A percentile compares a stretch with the other conserved stretches of the same genome.
These are phyloP conservation scores for Leiothrix lutea DNA, from an alignment of 2,113 vertebrate genomes.

Conservation along the genomic window DNA sequence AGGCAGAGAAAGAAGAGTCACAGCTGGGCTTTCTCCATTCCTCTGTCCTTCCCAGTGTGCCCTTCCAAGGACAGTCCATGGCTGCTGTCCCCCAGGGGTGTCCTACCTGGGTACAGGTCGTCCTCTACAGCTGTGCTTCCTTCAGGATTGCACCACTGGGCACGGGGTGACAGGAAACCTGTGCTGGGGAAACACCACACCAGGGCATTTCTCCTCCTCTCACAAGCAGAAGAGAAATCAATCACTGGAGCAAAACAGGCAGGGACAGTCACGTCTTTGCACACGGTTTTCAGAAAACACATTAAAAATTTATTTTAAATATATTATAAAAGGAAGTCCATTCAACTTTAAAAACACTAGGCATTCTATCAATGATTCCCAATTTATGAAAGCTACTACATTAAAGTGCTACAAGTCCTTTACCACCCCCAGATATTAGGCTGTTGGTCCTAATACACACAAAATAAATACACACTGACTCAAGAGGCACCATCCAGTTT, in stretches of 20 bases:
- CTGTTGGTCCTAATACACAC: constrained; percentile 53
- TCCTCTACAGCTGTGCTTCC: not conserved
- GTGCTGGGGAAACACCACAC: not conserved
- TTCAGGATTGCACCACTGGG: not conserved
- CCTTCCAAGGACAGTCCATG: not conserved
- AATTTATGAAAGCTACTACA: constrained; percentile 59
- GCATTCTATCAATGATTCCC: constrained; percentile 47
- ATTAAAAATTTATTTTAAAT: constrained; percentile 72
- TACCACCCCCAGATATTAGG: constrained; percentile 47
- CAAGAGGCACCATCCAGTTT: constrained; percentile 61
- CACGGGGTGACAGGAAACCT: not conserved
- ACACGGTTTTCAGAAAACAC: constrained; percentile 66
- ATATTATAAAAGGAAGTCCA: constrained; percentile 68
- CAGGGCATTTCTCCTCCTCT: not conserved
- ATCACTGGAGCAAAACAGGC: not conserved
- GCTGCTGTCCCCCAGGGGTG: not conserved
- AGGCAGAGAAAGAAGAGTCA: not conserved
- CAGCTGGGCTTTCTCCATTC: not conserved
- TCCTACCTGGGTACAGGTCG: not conserved
- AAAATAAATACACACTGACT: constrained; percentile 57
- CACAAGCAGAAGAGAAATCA: not conserved
- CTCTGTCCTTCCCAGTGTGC: not conserved
- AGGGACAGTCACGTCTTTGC: not conserved
- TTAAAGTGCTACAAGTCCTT: constrained; percentile 71
- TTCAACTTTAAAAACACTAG: constrained; percentile 68